phyloP scores from a whole-genome alignment of 2,113 vertebrate species.

The Chascanopsetta lugubris region DNA sequence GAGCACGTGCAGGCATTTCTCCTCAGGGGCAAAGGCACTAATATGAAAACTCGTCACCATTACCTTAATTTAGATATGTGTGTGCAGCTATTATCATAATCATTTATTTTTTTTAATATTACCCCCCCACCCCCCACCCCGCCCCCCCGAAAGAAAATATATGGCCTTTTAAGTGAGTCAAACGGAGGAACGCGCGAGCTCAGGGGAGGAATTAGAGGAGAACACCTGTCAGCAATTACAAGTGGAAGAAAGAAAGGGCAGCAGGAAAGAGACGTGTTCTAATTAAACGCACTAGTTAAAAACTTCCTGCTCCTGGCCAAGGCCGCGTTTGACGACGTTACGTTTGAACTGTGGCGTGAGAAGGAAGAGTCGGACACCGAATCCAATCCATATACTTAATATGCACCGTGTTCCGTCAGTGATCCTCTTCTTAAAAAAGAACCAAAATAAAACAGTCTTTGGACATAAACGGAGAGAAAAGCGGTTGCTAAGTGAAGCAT shows the following conservation, averaged over 20 bases:
- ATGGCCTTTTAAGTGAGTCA: slow-evolving; percentile 20
- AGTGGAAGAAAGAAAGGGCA: slow-evolving; percentile 87
- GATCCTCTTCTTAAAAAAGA: not conserved
- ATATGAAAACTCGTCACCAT: not conserved
- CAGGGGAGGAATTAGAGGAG: slow-evolving; percentile 77
- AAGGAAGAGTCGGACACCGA: not conserved
- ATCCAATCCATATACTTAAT: not conserved
- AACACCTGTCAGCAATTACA: slow-evolving; percentile 99
- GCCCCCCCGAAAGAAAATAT: too few species aligned
- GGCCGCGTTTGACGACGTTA: slow-evolving; percentile 74
- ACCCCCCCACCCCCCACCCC: too few species aligned
- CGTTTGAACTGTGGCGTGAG: not conserved
- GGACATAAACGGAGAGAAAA: not conserved
- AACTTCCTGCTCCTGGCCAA: slow-evolving; percentile 94
- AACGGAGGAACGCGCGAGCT: slow-evolving; percentile 33
- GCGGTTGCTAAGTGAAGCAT: slow-evolving; percentile 45
- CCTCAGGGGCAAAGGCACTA: not conserved
- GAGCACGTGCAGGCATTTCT: not conserved
- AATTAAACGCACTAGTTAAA: slow-evolving; percentile 99
- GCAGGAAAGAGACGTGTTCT: slow-evolving; percentile 98
- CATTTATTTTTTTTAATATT: not conserved
- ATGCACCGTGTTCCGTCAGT: not conserved
- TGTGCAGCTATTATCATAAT: not conserved
- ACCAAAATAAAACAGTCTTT: slow-evolving; percentile 10
- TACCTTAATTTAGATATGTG: not conserved